Percentiles rank a stretch among this genome's conserved stretches.
Conservation (phyloP, 2,113 vertebrate genomes). For the Xiphophorus couchianus region DNA sequence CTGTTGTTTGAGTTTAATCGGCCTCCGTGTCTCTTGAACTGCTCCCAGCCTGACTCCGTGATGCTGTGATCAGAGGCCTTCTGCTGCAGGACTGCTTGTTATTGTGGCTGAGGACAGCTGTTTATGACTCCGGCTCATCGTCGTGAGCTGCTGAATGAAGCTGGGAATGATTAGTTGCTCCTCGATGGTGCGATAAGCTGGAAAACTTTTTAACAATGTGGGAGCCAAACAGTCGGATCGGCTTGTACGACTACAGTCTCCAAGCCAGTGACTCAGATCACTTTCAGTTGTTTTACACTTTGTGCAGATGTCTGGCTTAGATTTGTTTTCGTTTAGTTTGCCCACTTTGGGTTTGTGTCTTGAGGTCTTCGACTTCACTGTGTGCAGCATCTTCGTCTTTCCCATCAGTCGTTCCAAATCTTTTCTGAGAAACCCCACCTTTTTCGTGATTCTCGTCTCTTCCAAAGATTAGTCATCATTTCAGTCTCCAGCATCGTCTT, state of each 20-base stretch:
- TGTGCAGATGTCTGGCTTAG: background rate
- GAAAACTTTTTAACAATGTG: background rate
- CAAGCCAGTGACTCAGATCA: background rate
- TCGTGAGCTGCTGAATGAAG: background rate
- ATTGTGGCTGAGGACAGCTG: background rate
- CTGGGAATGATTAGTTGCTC: background rate
- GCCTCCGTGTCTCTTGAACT: background rate
- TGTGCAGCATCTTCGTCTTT: too few species aligned
- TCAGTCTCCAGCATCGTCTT: too few species aligned
- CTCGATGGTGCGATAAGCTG: background rate
- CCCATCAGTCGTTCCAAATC: too few species aligned
- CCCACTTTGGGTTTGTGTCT: too few species aligned
- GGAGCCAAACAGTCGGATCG: background rate
- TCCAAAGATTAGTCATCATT: too few species aligned
- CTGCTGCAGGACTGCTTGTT: background rate
- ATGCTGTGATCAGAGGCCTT: slow-evolving; percentile 1
- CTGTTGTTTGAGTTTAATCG: background rate
- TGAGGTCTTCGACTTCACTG: too few species aligned
- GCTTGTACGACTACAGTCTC: background rate
- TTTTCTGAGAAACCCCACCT: too few species aligned
- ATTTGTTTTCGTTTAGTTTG: too few species aligned
- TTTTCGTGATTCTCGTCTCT: too few species aligned
- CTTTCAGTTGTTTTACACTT: background rate
- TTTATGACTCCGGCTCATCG: background rate
- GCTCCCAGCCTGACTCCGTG: background rate